Evolutionary conservation across 2,797 vertebrate species (phyloP).

Genomic region (Lutjanus argentimaculatus): DNA sequence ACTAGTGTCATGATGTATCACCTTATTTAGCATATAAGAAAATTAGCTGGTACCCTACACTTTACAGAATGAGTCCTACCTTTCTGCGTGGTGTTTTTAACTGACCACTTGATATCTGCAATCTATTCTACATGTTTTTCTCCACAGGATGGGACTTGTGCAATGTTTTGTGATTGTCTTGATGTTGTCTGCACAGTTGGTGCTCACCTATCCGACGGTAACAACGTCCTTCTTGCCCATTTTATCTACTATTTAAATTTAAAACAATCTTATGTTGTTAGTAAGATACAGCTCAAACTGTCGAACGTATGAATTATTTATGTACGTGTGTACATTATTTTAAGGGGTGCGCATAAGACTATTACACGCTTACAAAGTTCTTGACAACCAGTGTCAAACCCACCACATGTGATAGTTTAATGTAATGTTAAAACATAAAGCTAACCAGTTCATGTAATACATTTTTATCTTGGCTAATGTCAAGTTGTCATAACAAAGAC

Average conservation of each 20-base stretch:
- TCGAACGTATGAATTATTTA: neutral
- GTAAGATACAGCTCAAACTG: neutral
- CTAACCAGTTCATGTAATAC: no score
- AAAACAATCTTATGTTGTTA: neutral
- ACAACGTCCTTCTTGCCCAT: constrained; percentile 3
- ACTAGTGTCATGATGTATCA: neutral
- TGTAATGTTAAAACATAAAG: no score
- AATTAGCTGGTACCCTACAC: no score
- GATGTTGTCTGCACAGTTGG: constrained; percentile 46
- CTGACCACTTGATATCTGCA: neutral
- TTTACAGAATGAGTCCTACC: neutral
- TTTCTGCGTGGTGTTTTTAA: neutral
- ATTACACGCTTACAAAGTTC: no score
- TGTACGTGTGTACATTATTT: neutral
- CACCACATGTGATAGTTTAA: no score
- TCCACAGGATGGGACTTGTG: constrained; percentile 69
- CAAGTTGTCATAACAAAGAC: no score
- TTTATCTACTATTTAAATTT: neutral
- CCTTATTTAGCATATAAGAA: neutral
- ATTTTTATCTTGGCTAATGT: no score
- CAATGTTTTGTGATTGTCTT: constrained; percentile 46
- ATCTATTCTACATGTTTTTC: neutral
- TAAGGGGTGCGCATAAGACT: no score
- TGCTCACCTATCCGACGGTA: constrained; percentile 61
- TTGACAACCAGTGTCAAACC: no score